Evolutionary conservation across 2,797 vertebrate genomes (phyloP).

Genomic region (Parauchenoglanis punctatus): DNA sequence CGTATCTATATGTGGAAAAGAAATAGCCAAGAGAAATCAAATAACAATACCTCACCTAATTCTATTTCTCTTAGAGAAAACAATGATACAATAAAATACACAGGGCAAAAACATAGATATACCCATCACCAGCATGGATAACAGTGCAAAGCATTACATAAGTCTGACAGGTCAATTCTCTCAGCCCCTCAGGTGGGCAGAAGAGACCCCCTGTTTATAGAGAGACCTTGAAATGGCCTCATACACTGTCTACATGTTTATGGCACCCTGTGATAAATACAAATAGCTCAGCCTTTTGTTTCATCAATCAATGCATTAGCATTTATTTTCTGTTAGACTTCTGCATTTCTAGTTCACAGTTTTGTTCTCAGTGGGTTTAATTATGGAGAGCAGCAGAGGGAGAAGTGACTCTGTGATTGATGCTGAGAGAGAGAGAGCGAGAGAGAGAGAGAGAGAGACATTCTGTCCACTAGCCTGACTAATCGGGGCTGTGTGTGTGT

Average conservation of each 20-base stretch:
- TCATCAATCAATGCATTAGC: neutral
- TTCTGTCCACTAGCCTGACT: conserved; percentile 7
- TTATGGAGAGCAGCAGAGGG: neutral
- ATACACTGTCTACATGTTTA: neutral
- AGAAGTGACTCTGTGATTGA: conserved; percentile 17
- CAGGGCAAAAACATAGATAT: neutral
- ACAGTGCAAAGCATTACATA: neutral
- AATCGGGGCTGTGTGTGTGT: neutral
- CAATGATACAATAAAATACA: neutral
- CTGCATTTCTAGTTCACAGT: neutral
- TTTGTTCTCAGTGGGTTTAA: neutral
- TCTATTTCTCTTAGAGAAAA: neutral
- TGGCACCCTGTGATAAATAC: neutral
- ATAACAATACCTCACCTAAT: conserved; percentile 17
- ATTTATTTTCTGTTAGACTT: neutral
- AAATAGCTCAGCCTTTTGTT: neutral
- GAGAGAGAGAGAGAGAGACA: conserved; percentile 6
- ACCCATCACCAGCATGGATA: neutral
- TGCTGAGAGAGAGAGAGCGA: neutral
- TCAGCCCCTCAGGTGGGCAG: neutral
- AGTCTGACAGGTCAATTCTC: neutral
- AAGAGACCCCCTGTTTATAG: neutral
- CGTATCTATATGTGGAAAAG: conserved; percentile 30
- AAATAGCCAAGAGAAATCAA: conserved; percentile 16
- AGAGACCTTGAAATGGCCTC: neutral